Percentiles rank a stretch among this genome's conserved stretches.
These are phyloP conservation scores for Girardinichthys multiradiatus DNA, from an alignment of 2,113 vertebrate genomes.

Conservation along the genomic window DNA sequence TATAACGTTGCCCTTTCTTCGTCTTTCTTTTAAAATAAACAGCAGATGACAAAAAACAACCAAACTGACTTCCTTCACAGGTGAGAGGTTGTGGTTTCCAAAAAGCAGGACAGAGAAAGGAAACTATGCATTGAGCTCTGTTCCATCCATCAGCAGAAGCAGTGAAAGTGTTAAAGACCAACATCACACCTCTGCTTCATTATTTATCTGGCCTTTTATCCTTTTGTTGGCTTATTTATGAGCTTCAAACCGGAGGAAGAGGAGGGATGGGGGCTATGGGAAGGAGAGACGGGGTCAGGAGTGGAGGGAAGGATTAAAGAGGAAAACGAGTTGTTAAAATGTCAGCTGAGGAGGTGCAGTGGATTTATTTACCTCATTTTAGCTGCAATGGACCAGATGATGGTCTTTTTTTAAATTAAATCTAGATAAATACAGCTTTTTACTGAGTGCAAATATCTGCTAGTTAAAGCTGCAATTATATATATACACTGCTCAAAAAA, in stretches of 20 bases:
- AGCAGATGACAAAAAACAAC: background rate
- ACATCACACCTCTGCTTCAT: constrained; percentile 42
- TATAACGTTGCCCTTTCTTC: background rate
- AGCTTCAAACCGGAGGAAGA: constrained; percentile 46
- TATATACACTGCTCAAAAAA: too few species aligned
- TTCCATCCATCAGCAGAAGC: constrained; percentile 14
- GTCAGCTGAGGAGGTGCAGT: background rate
- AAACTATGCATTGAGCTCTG: background rate
- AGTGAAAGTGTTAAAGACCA: constrained; percentile 35
- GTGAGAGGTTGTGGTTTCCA: background rate
- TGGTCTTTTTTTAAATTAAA: too few species aligned
- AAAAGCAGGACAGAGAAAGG: background rate
- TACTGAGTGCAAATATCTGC: too few species aligned
- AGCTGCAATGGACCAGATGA: too few species aligned
- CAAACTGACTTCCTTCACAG: constrained; percentile 6
- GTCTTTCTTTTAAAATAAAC: constrained; percentile 16
- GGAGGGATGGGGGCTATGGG: background rate
- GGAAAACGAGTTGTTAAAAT: background rate
- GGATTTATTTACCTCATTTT: background rate
- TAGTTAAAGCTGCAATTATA: too few species aligned
- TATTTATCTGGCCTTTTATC: constrained; percentile 63
- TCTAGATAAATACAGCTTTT: too few species aligned
- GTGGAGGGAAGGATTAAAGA: background rate
- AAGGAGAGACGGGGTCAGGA: background rate
- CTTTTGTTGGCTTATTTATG: constrained; percentile 67